Evolutionary conservation across 2,888 invertebrate genomes (phyloP).

Genomic region (Phymatocera aterrima): DNA sequence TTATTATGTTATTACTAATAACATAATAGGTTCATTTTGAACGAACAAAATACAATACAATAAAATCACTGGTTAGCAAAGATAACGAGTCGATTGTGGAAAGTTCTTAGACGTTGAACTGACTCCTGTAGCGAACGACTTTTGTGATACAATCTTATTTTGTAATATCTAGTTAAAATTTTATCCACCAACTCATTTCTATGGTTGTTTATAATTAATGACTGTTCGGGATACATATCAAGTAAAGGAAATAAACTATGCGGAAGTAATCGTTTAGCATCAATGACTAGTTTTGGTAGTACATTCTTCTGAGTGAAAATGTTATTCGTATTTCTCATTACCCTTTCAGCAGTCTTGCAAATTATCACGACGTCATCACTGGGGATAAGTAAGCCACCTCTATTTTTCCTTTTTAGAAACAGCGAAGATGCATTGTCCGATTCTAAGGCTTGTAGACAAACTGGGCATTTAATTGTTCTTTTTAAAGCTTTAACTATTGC

Average conservation of each 20-base stretch:
- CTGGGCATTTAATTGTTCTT: not conserved
- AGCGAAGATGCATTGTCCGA: slow-evolving; percentile 17
- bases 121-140: slow-evolving; percentile 19
- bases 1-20: no score
- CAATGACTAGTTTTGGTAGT: slow-evolving; percentile 9
- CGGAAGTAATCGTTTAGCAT: slow-evolving; percentile 6
- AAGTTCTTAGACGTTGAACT: slow-evolving; percentile 16
- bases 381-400: slow-evolving; percentile 21
- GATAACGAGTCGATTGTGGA: slow-evolving; percentile 19
- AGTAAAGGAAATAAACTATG: slow-evolving; percentile 1
- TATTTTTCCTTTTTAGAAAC: slow-evolving; percentile 12
- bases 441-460: slow-evolving; percentile 2
- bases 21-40: no score
- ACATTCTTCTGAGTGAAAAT: slow-evolving; percentile 5
- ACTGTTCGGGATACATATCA: not conserved
- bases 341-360: slow-evolving; percentile 18
- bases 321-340: not conserved
- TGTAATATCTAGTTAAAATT: slow-evolving; percentile 12
- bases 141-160: slow-evolving; percentile 7
- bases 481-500: slow-evolving; percentile 7
- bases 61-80: slow-evolving; percentile 24
- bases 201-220: not conserved
- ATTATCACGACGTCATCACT: slow-evolving; percentile 18
- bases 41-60: no score
- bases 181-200: slow-evolving; percentile 7